phyloP scores from a whole-genome alignment of 2,797 vertebrate genomes.

The Emys orbicularis region DNA sequence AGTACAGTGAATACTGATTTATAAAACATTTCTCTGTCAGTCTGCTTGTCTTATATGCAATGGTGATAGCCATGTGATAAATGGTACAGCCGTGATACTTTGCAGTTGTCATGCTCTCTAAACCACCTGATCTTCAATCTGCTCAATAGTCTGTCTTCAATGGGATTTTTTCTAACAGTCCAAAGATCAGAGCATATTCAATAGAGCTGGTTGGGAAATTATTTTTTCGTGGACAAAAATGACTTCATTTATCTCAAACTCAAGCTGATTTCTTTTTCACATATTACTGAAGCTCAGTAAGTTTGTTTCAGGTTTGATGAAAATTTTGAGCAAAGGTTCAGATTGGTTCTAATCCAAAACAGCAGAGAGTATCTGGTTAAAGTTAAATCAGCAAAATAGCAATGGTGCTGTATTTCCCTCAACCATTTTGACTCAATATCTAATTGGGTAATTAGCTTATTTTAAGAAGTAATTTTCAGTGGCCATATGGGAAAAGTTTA shows the following conservation, averaged over 20 bases:
- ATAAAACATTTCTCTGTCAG: background rate
- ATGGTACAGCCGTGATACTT: background rate
- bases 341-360: background rate
- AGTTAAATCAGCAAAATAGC: slow-evolving; percentile 17
- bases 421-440: slow-evolving; percentile 13
- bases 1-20: background rate
- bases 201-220: background rate
- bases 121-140: background rate
- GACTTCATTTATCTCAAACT: background rate
- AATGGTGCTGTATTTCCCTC: slow-evolving; percentile 3
- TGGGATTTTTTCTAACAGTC: background rate
- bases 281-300: background rate
- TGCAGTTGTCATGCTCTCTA: background rate
- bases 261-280: background rate
- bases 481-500: slow-evolving; percentile 19
- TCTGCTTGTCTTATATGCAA: background rate
- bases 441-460: slow-evolving; percentile 21
- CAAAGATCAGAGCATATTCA: background rate
- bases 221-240: background rate
- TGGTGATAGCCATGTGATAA: background rate
- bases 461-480: background rate
- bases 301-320: background rate
- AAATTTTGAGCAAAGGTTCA: background rate
- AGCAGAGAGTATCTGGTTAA: background rate
- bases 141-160: background rate